Base-by-base conservation (phyloP, 2,113 vertebrate species). In the Entelurus aequoreus region DNA sequence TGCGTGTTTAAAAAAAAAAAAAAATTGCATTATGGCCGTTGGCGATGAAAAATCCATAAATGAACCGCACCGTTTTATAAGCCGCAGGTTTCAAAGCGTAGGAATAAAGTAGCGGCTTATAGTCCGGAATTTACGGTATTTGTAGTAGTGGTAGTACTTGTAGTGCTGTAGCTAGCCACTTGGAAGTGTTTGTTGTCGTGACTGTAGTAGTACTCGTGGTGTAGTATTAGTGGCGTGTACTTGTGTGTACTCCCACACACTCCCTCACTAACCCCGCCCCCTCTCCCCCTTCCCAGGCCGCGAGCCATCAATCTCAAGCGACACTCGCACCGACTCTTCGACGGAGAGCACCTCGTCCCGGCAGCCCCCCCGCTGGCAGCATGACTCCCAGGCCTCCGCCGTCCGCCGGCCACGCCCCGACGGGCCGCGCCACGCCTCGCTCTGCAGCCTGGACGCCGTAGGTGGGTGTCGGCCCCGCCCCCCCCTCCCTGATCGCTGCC, bases 251-350 rank as follows among this genome's bases (percentile, higher is more conserved):
- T 74, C 77, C 76, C 67, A 80, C 51, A 63, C 75, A 37, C 52
- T 0, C 66, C 72, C 71, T 80, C 68, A 4, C 51, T 60, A 62
- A 57, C 73, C 52, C 8, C 48, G 56, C 74, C 74, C 50, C 62
- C n/a, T n/a, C n/a, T n/a, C 54, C 38, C 70, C 52, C 47, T 48
- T 46, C 64, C 19, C 46, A 96, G 97, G 97, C 72, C 93, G 95
- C 79, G 97, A 99, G 77, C 95, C 96, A 38, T 99, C 97, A 37
- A 98, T 99, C 88, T 95, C 97, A 3, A 98, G 95, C 74, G 97
- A 99, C 60, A 98, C 95, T 47, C 94, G 95, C 52, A 99, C 97
- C 36, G 97, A 99, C 89, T 99, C 97, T 4, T 99, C 96, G 28
- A 93, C 94, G 8, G 97, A 99, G 78, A 98, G 96, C 88, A 95